Conservation (phyloP, 2,797 vertebrate species). For the Myotis daubentonii region DNA sequence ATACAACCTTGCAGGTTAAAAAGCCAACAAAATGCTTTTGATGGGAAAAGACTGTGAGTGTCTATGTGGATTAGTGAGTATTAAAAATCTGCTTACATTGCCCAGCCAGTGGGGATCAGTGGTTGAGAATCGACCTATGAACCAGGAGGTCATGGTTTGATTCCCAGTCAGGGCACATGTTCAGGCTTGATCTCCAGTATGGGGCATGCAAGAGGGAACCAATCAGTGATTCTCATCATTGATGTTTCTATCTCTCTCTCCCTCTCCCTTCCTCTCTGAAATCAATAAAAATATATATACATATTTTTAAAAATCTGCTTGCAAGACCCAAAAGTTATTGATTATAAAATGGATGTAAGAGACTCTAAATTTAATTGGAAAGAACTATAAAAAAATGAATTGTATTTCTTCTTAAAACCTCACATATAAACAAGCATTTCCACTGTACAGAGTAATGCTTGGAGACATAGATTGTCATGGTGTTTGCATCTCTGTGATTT, state of each 20-base stretch:
- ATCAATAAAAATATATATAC: no score
- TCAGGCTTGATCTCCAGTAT: no score
- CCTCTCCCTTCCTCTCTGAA: no score
- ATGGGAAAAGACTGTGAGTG: background rate
- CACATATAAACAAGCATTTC: background rate
- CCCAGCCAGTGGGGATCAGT: no score
- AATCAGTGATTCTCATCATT: no score
- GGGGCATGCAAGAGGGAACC: no score
- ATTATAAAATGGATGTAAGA: background rate
- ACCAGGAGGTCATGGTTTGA: no score
- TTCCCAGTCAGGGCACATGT: no score
- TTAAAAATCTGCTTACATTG: background rate
- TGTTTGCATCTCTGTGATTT: background rate
- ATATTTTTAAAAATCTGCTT: background rate
- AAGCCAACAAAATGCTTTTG: background rate
- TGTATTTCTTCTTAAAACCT: conserved; percentile 7
- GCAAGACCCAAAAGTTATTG: background rate
- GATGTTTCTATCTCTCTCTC: no score
- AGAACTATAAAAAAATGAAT: background rate
- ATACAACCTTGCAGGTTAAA: background rate
- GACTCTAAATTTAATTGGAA: background rate
- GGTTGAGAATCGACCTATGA: no score
- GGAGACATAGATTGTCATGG: background rate
- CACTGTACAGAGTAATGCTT: background rate
- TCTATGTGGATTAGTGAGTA: background rate